These are phyloP conservation scores for Brachyrhaphis roseni DNA, from an alignment of 2,797 vertebrate genomes.

Conservation along the genomic window DNA sequence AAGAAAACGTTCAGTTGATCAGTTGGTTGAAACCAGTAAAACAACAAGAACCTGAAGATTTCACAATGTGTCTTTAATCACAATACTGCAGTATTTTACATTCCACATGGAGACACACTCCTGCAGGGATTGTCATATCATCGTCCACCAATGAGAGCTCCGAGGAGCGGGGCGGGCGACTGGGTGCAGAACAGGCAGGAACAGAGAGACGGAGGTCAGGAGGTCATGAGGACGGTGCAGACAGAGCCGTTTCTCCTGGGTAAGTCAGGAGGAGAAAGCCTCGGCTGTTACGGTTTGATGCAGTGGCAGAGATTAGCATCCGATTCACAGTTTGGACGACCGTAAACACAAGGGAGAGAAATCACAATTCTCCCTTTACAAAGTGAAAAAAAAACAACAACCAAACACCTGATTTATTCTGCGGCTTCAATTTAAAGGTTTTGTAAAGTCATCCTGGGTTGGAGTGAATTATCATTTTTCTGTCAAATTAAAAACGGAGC, in stretches of 20 bases:
- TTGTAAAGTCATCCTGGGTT: background rate
- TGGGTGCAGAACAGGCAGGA: conserved; percentile 12
- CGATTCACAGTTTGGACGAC: conserved; percentile 57
- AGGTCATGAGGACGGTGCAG: background rate
- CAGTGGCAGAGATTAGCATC: conserved; percentile 33
- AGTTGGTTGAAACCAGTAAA: conserved; percentile 62
- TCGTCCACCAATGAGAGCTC: conserved; percentile 62
- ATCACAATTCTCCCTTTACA: background rate
- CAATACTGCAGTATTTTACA: conserved; percentile 75
- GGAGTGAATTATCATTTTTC: background rate
- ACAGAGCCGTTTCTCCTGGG: conserved; percentile 58
- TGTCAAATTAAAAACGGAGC: background rate
- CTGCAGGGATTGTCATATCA: conserved; percentile 66
- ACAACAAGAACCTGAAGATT: conserved; percentile 61
- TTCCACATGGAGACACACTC: conserved; percentile 69
- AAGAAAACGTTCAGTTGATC: conserved; percentile 12
- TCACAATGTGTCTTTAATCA: conserved; percentile 63
- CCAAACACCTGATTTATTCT: background rate
- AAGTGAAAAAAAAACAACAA: background rate
- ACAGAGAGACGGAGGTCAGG: conserved; percentile 1
- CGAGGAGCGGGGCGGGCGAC: conserved; percentile 23
- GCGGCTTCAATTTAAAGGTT: background rate
- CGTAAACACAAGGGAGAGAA: conserved; percentile 40
- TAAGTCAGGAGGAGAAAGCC: conserved; percentile 33
- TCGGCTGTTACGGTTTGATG: conserved; percentile 23